Evolutionary conservation across 2,113 vertebrate species (phyloP).

Genomic region (Brienomyrus brachyistius): DNA sequence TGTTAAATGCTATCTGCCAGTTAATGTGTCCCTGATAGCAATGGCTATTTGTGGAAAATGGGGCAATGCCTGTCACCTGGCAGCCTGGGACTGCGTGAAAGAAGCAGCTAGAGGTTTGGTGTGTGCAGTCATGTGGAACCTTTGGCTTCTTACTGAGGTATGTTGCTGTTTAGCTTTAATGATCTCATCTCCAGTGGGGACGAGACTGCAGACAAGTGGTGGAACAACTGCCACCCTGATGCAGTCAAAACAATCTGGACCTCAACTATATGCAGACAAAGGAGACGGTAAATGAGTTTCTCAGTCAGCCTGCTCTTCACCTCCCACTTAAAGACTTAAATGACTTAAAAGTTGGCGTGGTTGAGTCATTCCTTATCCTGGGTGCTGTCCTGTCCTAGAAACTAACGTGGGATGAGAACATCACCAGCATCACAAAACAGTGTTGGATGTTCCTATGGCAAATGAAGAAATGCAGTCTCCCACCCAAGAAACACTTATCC

Average conservation of each 20-base stretch:
- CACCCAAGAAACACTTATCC: not conserved
- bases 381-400: not conserved
- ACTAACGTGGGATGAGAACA: not conserved
- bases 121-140: not conserved
- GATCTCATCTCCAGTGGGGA: not conserved
- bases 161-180: not conserved
- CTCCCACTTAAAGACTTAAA: not conserved
- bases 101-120: not conserved
- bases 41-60: not conserved
- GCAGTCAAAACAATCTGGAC: not conserved
- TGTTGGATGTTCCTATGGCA: not conserved
- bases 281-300: not conserved
- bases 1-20: not conserved
- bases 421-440: not conserved
- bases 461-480: not conserved
- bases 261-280: not conserved
- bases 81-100: not conserved
- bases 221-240: not conserved
- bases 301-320: not conserved
- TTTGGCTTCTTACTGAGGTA: not conserved
- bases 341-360: not conserved
- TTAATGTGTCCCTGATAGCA: not conserved
- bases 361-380: not conserved
- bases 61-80: not conserved
- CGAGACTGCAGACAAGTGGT: not conserved